Base-by-base conservation (phyloP, 2,113 vertebrate genomes). In the Centropus unirufus region DNA sequence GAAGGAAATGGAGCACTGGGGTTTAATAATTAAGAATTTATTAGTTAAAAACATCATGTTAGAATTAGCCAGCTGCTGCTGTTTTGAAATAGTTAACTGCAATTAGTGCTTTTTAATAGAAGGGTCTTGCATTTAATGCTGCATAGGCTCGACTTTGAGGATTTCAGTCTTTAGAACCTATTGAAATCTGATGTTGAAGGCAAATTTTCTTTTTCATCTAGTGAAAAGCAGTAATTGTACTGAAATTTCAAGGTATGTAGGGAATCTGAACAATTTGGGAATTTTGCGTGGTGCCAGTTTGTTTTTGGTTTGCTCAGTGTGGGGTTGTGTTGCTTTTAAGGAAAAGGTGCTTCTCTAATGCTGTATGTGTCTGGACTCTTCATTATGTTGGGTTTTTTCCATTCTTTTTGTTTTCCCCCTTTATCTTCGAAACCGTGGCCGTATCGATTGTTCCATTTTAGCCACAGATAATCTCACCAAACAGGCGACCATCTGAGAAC, bases 1-100 rank as follows among this genome's bases (percentile, higher is more conserved):
- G 92, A 92, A 92, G 92, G 83, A 95, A 95, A 94, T 84, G 64
- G 92, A 96, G 81, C 36, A 58, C 77, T 57, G 83, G 95, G 91
- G 83, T 95, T 97, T 92, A 97, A 97, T 96, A 96, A 97, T 96
- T 93, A 97, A 95, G 93, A 54, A 94, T 96, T 96, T 97, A 97
- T 96, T 98, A 94, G 80, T 97, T 97, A 95, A 96, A 96, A 97
- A 93, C 67, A 59, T 89, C 84, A 55, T 61, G 72, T 94, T 96
- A 59, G 93, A 96, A 97, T 96, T 95, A 95, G 87, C 94, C 96
- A 97, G 94, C 96, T 96, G 97, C 95, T 95, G 67, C 95, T 94
- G 54, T 79, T 83, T 83, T 92, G 90, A 91, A 97, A 91, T 30
- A 77, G 44, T 83, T 73, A 82, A 73, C 81, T 94, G 84, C 79